Base-by-base conservation (phyloP, 2,888 invertebrate species). In the Dione vanillae region DNA sequence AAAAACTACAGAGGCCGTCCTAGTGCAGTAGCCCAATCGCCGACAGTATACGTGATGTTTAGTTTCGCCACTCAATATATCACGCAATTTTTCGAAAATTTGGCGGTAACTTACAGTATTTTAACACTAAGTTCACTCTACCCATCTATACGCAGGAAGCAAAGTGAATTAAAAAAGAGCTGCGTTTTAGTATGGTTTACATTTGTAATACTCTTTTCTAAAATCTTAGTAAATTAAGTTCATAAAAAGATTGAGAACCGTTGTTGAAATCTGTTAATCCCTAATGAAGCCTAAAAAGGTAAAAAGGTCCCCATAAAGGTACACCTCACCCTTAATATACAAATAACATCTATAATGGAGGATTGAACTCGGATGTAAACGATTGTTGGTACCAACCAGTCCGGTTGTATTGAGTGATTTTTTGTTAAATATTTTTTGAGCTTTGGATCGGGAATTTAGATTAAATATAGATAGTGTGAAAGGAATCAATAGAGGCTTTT, bases 351-450 rank as follows among this genome's bases (percentile, higher is more conserved):
- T 64, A 59, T 54, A 69, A 65, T 54, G 51, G 65, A 54, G 37
- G 52, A 20, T 61, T 19, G 81, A 82, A 78, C 80, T 85, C 87
- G 90, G 89, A 88, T 88, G 86, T 81, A 77, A 70, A 78, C 77
- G 79, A 85, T 83, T 80, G 79, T 77, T 74, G 37, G 82, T 85
- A 83, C 83, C 80, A 37, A 83, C 83, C 80, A 37, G 56, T 71
- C 59, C 37, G 47, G 52, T 66, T 59, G 76, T 75, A 76, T 74
- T 61, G 73, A 71, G 75, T 69, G 68, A 71, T 73, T 74, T 74
- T 74, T 71, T 69, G 54, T 64, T 52, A 47, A 37, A 16, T 37
- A 52, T 19, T 67, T 65, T 49, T 74, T 67, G 59, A 70, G 59
- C 41, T 47, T 65, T 12, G 27, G 70, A 70, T 67, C 47, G 20